These are phyloP conservation scores for Cebus imitator DNA, from an alignment of 2,113 vertebrate species.

Conservation along the genomic window DNA sequence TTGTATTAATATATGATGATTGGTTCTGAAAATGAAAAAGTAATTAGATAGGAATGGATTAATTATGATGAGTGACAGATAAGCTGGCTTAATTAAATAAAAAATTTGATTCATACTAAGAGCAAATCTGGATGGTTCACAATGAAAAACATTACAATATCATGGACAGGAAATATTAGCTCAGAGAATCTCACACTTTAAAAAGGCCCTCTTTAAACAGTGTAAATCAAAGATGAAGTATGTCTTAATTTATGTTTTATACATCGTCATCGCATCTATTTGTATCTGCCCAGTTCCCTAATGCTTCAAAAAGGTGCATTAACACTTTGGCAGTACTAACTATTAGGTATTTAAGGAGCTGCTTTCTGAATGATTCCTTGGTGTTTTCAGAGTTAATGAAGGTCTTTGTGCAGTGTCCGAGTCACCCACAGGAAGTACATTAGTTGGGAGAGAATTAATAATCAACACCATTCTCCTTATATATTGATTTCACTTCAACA, in stretches of 20 bases:
- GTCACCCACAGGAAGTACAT: not conserved
- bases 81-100: constrained; percentile 82
- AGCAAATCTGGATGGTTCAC: constrained; percentile 73
- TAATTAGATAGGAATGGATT: constrained; percentile 75
- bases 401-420: not conserved
- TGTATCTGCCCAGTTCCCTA: not conserved
- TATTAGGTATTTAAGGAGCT: not conserved
- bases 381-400: constrained; percentile 22
- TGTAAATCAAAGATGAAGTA: not conserved
- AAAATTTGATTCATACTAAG: constrained; percentile 76
- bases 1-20: constrained; percentile 71
- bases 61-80: constrained; percentile 82
- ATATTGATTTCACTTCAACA: not conserved
- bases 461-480: not conserved
- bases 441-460: constrained; percentile 25
- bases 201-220: constrained; percentile 49
- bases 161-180: constrained; percentile 70
- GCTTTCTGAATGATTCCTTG: constrained; percentile 18
- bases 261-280: not conserved
- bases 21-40: constrained; percentile 72
- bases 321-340: not conserved
- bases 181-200: constrained; percentile 64
- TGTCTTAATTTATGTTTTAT: not conserved
- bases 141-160: constrained; percentile 70
- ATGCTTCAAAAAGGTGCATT: constrained; percentile 16